Evolutionary conservation across 2,113 vertebrate species (phyloP).

Genomic region (Eudyptes chrysolophus): DNA sequence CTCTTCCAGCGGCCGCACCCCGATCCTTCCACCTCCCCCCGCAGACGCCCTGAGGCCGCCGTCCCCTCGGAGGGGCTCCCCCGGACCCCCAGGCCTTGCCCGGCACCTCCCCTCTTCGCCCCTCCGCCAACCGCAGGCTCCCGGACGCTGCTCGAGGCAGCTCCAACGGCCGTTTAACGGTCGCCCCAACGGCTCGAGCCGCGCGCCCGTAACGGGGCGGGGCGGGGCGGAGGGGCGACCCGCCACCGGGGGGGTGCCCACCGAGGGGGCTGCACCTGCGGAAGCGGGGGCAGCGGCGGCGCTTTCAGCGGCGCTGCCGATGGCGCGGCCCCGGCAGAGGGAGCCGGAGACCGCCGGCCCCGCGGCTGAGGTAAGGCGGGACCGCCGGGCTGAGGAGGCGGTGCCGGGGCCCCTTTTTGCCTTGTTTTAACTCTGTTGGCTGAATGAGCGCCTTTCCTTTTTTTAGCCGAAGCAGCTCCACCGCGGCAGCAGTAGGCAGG

Average conservation of each 20-base stretch:
- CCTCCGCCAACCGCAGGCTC: not conserved
- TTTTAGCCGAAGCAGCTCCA: not conserved
- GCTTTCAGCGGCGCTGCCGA: not conserved
- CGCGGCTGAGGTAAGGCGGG: not conserved
- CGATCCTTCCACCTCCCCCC: no score
- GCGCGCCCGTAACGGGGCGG: no score
- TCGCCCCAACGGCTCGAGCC: not conserved
- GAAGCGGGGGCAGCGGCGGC: no score
- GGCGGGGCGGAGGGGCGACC: no score
- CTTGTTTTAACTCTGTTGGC: accelerated
- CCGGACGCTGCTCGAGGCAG: not conserved
- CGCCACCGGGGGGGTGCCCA: no score
- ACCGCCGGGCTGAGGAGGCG: not conserved
- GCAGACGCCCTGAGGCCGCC: not conserved
- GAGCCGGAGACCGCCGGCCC: slow-evolving; percentile 4
- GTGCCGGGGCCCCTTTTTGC: not conserved
- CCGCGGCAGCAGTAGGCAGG: not conserved
- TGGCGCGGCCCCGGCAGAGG: not conserved
- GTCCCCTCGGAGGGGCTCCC: no score
- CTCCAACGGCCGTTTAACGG: not conserved
- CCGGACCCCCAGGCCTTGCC: accelerated
- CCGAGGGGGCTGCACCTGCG: not conserved
- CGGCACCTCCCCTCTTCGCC: not conserved
- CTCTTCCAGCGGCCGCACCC: not conserved
- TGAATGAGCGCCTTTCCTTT: not conserved